phyloP scores from a whole-genome alignment of 2,797 vertebrate genomes.

The Anguilla megastoma region DNA sequence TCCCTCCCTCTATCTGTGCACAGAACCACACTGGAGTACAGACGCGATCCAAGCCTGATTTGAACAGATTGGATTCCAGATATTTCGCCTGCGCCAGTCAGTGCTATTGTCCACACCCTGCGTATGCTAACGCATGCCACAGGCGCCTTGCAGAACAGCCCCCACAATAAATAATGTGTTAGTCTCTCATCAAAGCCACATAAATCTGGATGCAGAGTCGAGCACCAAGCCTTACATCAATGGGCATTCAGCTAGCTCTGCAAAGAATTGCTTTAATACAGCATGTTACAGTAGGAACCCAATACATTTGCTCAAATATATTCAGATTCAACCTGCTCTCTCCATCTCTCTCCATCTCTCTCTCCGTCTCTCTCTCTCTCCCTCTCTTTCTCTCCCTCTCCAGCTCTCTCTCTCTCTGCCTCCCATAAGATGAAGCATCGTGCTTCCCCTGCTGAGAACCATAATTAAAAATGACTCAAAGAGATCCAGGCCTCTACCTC shows the following conservation, averaged over 20 bases:
- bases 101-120: not conserved
- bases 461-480: not conserved
- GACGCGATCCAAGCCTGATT: not conserved
- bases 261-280: not conserved
- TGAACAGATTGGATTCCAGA: not conserved
- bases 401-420: not conserved
- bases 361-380: not conserved
- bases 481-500: not conserved
- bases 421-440: not conserved
- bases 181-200: not conserved
- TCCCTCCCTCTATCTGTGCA: not conserved
- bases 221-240: not conserved
- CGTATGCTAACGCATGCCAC: not conserved
- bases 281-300: not conserved
- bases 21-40: not conserved
- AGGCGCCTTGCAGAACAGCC: not conserved
- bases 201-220: not conserved
- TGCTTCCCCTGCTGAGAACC: slow-evolving; percentile 5
- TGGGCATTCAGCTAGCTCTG: not conserved
- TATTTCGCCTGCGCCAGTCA: not conserved
- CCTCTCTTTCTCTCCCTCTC: not conserved
- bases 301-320: not conserved
- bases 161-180: not conserved
- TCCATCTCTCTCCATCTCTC: not conserved
- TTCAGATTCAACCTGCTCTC: not conserved